These are phyloP conservation scores for Polydrusus tereticollis DNA, from an alignment of 2,888 invertebrate species.

Conservation along the genomic window DNA sequence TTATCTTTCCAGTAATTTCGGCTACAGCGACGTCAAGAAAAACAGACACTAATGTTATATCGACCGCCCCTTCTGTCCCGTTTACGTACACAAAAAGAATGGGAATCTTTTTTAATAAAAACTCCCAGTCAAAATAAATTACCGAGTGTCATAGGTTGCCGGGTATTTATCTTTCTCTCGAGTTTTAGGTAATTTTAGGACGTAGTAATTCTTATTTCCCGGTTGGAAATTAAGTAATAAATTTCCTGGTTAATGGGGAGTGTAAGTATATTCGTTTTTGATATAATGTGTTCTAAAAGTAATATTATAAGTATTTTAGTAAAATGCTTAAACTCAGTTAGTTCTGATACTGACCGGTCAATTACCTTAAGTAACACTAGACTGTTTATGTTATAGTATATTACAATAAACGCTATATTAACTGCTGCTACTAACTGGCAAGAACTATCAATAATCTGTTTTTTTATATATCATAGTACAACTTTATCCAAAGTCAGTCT, in stretches of 20 bases:
- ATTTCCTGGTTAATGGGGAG: not conserved
- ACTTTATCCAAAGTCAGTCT: too few species aligned
- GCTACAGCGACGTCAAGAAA: slow-evolving; percentile 12
- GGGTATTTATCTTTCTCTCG: slow-evolving; percentile 28
- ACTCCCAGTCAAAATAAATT: slow-evolving; percentile 32
- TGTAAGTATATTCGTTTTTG: not conserved
- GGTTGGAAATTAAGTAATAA: slow-evolving; percentile 10
- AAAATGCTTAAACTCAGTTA: too few species aligned
- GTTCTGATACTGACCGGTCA: too few species aligned
- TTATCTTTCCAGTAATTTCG: slow-evolving; percentile 22
- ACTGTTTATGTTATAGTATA: too few species aligned
- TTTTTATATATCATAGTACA: too few species aligned
- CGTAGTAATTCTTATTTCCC: slow-evolving; percentile 14
- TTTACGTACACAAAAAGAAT: slow-evolving; percentile 28
- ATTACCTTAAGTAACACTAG: too few species aligned
- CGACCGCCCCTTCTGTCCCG: slow-evolving; percentile 20
- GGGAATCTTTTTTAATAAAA: slow-evolving; percentile 33
- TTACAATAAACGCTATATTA: too few species aligned
- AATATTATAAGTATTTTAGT: too few species aligned
- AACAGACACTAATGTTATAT: slow-evolving; percentile 29
- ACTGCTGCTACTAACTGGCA: too few species aligned
- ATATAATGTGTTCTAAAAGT: too few species aligned
- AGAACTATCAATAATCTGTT: too few species aligned
- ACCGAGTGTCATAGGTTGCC: slow-evolving; percentile 24
- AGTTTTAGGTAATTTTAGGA: slow-evolving; percentile 31